Base-by-base conservation (phyloP, 2,888 invertebrate species). In the Drosophila monieri region DNA sequence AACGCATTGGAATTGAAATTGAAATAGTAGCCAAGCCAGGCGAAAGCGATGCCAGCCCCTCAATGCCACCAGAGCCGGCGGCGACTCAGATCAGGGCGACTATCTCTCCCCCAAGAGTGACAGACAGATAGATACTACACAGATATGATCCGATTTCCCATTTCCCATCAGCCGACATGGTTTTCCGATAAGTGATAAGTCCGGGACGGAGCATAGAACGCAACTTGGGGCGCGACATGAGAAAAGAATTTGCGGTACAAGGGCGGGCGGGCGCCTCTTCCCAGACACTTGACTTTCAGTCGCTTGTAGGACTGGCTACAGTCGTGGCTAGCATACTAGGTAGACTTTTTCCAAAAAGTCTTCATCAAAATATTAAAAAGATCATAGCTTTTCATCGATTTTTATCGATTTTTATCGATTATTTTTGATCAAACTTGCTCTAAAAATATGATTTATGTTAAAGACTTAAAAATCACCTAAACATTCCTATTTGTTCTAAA, bases 1-100 rank as follows among this genome's bases (percentile, higher is more conserved):
- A 49, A 61, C 44, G 61, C 43, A 71, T 15, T 65, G 79, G 58
- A 73, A 77, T 60, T 74, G 56, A 14, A 73, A 66, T 60, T 30
- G 60, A 25, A 60, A 46, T 62, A 46, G 52, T 64, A 52, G 62
- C 44, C 49, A 60, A 46, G 60, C 44, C 49, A 60, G 43, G 60
- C 46, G 76, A 74, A 80, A 83, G 66, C 58, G 76, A 83, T 80
- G 65, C 76, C 59, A 43, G 62, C 52, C 46, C 27, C 56, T 67
- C 84, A 80, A 80, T 83, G 79, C 32, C 80, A 72, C 55, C 53
- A 18, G 14, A 23, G 15, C 51, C 12, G 21, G 18, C 12, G 4
- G 43, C 21, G 21, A 18, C 18, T 14, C 48, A 41, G 60, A 67
- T 58, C 67, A 67, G 67, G 58, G 67, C 27, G n/a, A 35, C 18